phyloP scores from a whole-genome alignment of 1,140 invertebrate genomes.

The Ladona fulva region DNA sequence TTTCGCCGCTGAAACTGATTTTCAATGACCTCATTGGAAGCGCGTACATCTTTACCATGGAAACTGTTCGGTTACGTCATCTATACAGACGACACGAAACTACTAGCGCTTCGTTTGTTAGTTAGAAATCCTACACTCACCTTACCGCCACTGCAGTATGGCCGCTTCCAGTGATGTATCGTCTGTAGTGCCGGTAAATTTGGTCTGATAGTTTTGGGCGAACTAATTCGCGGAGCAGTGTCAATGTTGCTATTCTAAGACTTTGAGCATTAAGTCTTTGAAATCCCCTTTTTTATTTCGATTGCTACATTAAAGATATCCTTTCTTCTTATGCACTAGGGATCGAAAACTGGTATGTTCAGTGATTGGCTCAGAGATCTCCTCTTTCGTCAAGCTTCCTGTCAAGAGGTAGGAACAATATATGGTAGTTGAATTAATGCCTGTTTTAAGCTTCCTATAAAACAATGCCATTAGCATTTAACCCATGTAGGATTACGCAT shows the following conservation, averaged over 20 bases:
- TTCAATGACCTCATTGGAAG: not conserved
- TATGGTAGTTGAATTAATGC: slow-evolving; percentile 2
- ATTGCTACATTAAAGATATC: not conserved
- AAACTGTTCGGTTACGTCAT: not conserved
- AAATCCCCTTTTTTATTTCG: not conserved
- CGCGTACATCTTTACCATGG: not conserved
- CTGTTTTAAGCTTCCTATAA: not conserved
- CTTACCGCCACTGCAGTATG: slow-evolving; percentile 6
- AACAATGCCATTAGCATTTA: slow-evolving; percentile 1
- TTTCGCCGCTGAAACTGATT: not conserved
- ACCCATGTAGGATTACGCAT: not conserved
- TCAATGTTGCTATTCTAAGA: not conserved
- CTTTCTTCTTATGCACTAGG: not conserved
- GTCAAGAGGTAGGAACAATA: slow-evolving; percentile 5
- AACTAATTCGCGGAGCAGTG: not conserved
- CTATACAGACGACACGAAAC: not conserved
- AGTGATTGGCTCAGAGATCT: not conserved
- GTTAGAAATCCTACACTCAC: slow-evolving; percentile 9
- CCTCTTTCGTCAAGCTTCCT: slow-evolving; percentile 3
- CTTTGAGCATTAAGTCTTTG: not conserved
- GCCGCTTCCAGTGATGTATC: slow-evolving; percentile 2
- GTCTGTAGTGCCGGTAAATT: slow-evolving; percentile 8
- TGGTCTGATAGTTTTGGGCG: not conserved
- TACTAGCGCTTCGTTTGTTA: slow-evolving; percentile 5
- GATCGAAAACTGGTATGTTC: slow-evolving; percentile 9